Conservation (phyloP, 2,797 vertebrate genomes). For the Paratrypauchen microcephalus region DNA sequence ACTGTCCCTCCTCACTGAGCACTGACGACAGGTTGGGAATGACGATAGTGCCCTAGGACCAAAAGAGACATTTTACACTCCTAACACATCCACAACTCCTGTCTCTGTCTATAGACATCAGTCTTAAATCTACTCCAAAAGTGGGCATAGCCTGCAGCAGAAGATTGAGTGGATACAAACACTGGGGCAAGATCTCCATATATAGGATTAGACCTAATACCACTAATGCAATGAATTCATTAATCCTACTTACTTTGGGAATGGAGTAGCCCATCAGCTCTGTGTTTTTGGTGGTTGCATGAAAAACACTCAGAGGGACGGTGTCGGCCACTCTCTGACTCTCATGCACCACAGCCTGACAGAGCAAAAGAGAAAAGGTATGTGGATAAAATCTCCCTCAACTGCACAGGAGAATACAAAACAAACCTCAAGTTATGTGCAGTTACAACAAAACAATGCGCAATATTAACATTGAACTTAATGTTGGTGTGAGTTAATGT, state of each 20-base stretch:
- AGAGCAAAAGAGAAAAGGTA: background rate
- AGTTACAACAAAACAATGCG: no score
- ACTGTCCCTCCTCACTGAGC: conserved; percentile 60
- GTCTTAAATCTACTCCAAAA: no score
- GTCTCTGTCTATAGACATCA: no score
- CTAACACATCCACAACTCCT: background rate
- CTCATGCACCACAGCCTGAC: conserved; percentile 34
- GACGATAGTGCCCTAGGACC: conserved; percentile 52
- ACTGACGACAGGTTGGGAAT: conserved; percentile 59
- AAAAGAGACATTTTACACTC: background rate
- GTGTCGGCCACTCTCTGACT: conserved; percentile 13
- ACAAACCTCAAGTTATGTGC: no score
- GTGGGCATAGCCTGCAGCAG: no score
- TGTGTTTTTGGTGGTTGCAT: conserved; percentile 28
- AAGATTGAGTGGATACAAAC: no score
- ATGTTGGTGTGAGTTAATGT: no score
- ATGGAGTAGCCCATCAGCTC: conserved; percentile 5
- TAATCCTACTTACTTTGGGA: background rate
- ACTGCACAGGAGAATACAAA: no score
- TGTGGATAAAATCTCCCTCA: background rate
- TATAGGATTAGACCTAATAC: background rate
- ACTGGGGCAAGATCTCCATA: no score
- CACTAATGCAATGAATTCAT: background rate
- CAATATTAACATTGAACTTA: no score
- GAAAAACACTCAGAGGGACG: conserved; percentile 1